phyloP scores from a whole-genome alignment of 2,888 invertebrate species.

The Drosophila prostipennis region DNA sequence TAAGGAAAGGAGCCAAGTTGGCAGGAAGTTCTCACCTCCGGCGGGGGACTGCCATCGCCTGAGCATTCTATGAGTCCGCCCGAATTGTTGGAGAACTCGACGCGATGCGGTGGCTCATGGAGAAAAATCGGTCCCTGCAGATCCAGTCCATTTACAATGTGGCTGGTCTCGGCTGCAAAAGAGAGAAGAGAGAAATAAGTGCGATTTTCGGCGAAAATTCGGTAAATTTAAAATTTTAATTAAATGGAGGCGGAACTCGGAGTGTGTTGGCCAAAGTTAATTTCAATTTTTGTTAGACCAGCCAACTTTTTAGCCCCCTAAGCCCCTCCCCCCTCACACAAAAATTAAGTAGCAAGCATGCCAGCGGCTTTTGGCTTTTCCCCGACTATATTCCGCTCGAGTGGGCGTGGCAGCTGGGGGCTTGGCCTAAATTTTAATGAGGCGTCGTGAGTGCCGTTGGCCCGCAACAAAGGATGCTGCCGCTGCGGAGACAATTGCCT shows the following conservation, averaged over 20 bases:
- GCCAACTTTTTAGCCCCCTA: conserved; percentile 44
- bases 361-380: conserved; percentile 30
- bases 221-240: conserved; percentile 68
- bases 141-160: conserved; percentile 85
- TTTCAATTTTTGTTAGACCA: conserved; percentile 73
- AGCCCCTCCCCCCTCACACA: not conserved
- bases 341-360: conserved; percentile 64
- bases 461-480: conserved; percentile 72
- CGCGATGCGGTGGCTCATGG: conserved; percentile 89
- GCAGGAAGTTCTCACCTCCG: conserved; percentile 85
- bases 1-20: not conserved
- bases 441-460: conserved; percentile 57
- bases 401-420: conserved; percentile 1
- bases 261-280: conserved; percentile 64
- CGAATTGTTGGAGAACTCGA: conserved; percentile 91
- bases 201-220: conserved; percentile 18
- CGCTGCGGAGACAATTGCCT: conserved; percentile 73
- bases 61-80: conserved; percentile 89
- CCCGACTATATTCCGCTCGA: not conserved
- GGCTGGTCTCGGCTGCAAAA: conserved; percentile 63
- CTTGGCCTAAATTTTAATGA: conserved; percentile 80
- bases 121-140: conserved; percentile 89
- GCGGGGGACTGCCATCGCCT: conserved; percentile 88
- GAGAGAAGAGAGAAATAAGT: conserved; percentile 4
- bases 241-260: conserved; percentile 40